A percentile compares a stretch with the other conserved stretches of the same genome.
These are phyloP conservation scores for Sarcophaga carnaria DNA, from an alignment of 2,888 invertebrate species.

Conservation along the genomic window DNA sequence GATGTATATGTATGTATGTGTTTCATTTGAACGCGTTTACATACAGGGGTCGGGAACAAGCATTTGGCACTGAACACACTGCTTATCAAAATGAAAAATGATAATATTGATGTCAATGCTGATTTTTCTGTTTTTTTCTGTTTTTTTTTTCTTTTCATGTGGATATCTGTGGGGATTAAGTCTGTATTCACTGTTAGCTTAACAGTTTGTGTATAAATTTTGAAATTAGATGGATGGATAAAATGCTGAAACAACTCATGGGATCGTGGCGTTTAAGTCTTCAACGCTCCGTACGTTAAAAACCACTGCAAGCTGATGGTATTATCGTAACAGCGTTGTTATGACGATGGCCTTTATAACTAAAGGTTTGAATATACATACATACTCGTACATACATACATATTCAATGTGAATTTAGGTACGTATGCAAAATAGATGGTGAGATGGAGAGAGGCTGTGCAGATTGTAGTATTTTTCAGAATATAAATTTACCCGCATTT, in stretches of 20 bases:
- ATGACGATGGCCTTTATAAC: constrained; percentile 7
- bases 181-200: constrained; percentile 53
- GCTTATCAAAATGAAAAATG: constrained; percentile 48
- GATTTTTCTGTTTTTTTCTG: neutral
- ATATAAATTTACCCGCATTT: neutral
- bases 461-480: neutral
- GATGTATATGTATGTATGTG: neutral
- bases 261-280: constrained; percentile 26
- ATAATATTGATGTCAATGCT: constrained; percentile 60
- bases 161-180: constrained; percentile 54
- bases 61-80: constrained; percentile 14
- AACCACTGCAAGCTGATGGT: neutral
- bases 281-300: neutral
- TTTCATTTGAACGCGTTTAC: neutral
- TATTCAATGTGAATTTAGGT: neutral
- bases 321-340: constrained; percentile 8
- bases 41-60: too few relatives aligned
- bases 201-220: constrained; percentile 43
- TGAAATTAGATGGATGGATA: constrained; percentile 43
- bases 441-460: too few relatives aligned
- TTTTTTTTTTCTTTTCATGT: neutral
- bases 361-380: neutral
- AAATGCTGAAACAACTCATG: constrained; percentile 4
- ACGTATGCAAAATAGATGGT: neutral
- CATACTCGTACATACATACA: neutral